Conservation (phyloP, 2,113 vertebrate genomes). For the Pyxicephalus adspersus region DNA sequence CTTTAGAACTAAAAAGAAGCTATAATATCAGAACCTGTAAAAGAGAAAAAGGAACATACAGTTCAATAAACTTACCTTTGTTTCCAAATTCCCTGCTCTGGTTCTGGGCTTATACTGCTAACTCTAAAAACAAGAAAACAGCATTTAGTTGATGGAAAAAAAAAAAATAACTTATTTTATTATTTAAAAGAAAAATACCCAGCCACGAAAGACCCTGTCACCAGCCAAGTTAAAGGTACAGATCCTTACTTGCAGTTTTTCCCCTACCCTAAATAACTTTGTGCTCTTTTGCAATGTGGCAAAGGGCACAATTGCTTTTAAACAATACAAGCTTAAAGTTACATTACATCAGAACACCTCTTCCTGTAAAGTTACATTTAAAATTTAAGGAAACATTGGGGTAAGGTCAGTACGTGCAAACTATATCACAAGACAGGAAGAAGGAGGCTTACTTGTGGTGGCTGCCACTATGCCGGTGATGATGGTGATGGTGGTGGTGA, state of each 20-base stretch:
- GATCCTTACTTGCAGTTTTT: too few species aligned
- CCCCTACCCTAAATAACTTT: too few species aligned
- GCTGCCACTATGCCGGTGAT: constrained; percentile 84
- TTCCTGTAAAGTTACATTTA: background rate
- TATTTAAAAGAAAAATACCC: too few species aligned
- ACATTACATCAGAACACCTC: too few species aligned
- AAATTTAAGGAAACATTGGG: background rate
- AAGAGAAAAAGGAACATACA: too few species aligned
- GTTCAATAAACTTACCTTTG: constrained; percentile 79
- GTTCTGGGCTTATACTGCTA: constrained; percentile 93
- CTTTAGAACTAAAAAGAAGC: too few species aligned
- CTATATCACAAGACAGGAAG: background rate
- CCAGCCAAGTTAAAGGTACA: too few species aligned
- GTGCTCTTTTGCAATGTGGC: too few species aligned
- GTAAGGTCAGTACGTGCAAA: background rate
- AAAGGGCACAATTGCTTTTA: too few species aligned
- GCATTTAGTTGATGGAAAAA: background rate
- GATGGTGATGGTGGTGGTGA: constrained; percentile 84
- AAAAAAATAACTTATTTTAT: background rate
- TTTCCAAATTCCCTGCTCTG: constrained; percentile 97
- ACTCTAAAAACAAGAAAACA: constrained; percentile 76
- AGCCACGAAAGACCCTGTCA: too few species aligned
- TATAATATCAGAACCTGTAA: too few species aligned
- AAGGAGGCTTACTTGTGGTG: constrained; percentile 86
- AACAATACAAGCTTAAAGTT: too few species aligned